These are phyloP conservation scores for Apantesis nais DNA, from an alignment of 2,888 invertebrate species.

Conservation along the genomic window DNA sequence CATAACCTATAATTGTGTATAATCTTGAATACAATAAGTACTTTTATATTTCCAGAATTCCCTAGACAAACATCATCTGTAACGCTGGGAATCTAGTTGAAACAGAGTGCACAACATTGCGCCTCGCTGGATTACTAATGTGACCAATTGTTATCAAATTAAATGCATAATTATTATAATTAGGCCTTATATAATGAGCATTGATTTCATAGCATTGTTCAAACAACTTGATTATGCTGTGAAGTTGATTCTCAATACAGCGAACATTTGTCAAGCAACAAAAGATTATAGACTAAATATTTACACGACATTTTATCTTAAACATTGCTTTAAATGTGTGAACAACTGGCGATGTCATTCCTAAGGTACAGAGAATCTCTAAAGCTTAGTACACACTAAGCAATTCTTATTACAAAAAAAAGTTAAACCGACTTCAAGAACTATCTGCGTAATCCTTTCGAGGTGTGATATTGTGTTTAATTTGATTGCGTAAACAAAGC, in stretches of 20 bases:
- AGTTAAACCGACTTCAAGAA: no score
- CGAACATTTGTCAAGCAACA: constrained; percentile 19
- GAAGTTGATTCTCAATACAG: neutral
- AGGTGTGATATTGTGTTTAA: no score
- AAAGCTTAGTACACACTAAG: neutral
- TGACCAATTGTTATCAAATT: neutral
- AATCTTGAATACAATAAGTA: neutral
- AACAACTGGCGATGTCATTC: constrained; percentile 30
- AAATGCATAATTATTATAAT: neutral
- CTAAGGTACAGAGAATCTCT: constrained; percentile 11
- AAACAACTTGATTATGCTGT: neutral
- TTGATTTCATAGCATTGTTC: neutral
- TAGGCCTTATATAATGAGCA: neutral
- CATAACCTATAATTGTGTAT: neutral
- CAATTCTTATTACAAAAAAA: neutral
- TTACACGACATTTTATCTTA: constrained; percentile 35
- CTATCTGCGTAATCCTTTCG: no score
- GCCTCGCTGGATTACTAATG: neutral
- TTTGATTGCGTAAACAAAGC: no score
- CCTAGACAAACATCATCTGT: neutral
- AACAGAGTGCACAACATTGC: no score
- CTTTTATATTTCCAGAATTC: neutral
- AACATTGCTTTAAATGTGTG: constrained; percentile 32
- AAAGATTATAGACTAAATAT: constrained; percentile 38
- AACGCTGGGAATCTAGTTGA: neutral